phyloP scores from a whole-genome alignment of 2,797 vertebrate genomes.

The Streptopelia turtur region DNA sequence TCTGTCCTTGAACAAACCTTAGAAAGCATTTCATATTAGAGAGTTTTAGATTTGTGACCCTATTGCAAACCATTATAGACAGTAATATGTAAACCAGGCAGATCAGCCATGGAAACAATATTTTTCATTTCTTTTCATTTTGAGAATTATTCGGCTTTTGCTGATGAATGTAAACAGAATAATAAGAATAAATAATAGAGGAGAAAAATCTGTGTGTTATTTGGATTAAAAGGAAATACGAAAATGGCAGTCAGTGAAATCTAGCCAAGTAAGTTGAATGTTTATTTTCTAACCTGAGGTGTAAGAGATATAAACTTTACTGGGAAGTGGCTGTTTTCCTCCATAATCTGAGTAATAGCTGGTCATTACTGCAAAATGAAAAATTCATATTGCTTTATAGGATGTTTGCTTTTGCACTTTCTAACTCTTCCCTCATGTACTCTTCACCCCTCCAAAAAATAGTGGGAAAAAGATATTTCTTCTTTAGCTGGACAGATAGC shows the following conservation, averaged over 20 bases:
- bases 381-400: not conserved
- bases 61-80: not conserved
- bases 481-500: not conserved
- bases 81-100: not conserved
- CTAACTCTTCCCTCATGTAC: not conserved
- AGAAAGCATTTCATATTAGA: not conserved
- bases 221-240: not conserved
- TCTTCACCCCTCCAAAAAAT: accelerated
- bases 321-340: not conserved
- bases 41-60: not conserved
- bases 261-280: not conserved
- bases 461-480: not conserved
- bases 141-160: not conserved
- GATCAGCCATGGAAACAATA: not conserved
- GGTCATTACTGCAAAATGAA: not conserved
- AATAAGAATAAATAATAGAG: conserved; percentile 8
- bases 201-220: not conserved
- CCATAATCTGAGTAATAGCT: not conserved
- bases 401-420: not conserved
- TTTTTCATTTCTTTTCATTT: not conserved
- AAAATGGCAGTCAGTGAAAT: not conserved
- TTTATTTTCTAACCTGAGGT: not conserved
- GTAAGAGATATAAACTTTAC: not conserved
- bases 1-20: not conserved
- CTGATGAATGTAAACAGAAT: not conserved